Conservation (phyloP, 2,888 invertebrate genomes). For the Belgica antarctica region DNA sequence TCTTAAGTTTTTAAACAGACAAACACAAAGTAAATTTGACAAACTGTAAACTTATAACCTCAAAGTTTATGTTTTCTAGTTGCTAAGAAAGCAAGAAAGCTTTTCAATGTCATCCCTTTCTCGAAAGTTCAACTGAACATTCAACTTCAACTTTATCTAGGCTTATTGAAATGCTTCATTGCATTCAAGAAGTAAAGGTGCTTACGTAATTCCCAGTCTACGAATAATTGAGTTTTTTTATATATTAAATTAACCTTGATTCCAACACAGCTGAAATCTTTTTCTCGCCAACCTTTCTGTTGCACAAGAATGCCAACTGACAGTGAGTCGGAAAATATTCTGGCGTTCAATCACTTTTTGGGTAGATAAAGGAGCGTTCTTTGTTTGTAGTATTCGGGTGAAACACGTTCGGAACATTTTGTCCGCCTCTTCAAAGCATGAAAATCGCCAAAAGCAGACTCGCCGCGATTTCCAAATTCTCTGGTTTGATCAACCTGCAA, state of each 20-base stretch:
- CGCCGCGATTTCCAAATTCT: neutral
- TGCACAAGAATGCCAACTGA: neutral
- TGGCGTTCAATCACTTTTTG: neutral
- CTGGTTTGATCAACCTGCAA: neutral
- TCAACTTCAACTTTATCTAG: neutral
- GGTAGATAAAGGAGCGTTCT: neutral
- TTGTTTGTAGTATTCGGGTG: neutral
- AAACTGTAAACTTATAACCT: too few relatives aligned
- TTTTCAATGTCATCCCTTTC: too few relatives aligned
- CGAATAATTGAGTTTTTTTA: slow-evolving; percentile 7
- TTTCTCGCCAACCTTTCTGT: neutral
- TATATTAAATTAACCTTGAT: slow-evolving; percentile 24
- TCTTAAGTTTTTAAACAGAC: neutral
- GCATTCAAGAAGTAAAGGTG: neutral
- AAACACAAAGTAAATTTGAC: neutral
- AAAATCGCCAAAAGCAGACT: neutral
- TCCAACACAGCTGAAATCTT: neutral
- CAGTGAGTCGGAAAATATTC: too few relatives aligned
- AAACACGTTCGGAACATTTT: neutral
- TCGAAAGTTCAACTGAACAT: too few relatives aligned
- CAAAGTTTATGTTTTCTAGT: too few relatives aligned
- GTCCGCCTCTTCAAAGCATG: slow-evolving; percentile 13
- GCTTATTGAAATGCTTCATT: neutral
- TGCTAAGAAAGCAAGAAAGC: too few relatives aligned
- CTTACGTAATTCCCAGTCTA: neutral